A percentile compares a stretch with the other conserved stretches of the same genome.
Evolutionary conservation across 2,113 vertebrate species (phyloP).

Genomic region (Ochotona princeps): DNA sequence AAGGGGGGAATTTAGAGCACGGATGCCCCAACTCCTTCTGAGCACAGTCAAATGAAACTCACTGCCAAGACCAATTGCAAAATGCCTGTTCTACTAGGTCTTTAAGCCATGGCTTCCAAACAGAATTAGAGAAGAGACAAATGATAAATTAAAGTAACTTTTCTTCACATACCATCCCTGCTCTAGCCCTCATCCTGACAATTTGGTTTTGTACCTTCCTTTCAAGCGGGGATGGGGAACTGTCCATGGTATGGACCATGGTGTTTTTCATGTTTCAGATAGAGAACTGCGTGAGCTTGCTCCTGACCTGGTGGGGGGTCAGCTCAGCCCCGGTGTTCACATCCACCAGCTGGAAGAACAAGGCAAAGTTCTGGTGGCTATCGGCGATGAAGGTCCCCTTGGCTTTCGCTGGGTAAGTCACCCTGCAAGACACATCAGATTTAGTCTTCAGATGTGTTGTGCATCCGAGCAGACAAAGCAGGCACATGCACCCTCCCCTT

Average conservation of each 20-base stretch:
- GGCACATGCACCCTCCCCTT: neutral
- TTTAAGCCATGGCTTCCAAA: neutral
- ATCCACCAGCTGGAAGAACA: slow-evolving; percentile 97
- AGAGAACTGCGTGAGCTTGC: neutral
- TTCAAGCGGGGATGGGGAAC: neutral
- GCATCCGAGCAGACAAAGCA: neutral
- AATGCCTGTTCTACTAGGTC: neutral
- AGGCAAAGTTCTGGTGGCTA: slow-evolving; percentile 98
- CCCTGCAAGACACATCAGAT: slow-evolving; percentile 84
- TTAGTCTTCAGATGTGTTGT: slow-evolving; percentile 5
- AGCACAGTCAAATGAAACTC: neutral
- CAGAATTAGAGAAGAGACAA: slow-evolving; percentile 16
- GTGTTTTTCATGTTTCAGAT: no score
- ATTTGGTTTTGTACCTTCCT: neutral
- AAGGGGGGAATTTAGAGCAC: neutral
- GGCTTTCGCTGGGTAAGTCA: slow-evolving; percentile 95
- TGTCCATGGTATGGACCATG: no score
- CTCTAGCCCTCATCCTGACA: neutral
- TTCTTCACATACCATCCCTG: slow-evolving; percentile 1
- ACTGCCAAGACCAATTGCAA: neutral
- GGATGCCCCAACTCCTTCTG: neutral
- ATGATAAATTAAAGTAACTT: slow-evolving; percentile 8
- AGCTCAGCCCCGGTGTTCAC: slow-evolving; percentile 95
- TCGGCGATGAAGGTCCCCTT: slow-evolving; percentile 94
- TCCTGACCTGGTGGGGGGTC: slow-evolving; percentile 96